phyloP scores from a whole-genome alignment of 2,888 invertebrate species.

The Lithophane ornitopus region DNA sequence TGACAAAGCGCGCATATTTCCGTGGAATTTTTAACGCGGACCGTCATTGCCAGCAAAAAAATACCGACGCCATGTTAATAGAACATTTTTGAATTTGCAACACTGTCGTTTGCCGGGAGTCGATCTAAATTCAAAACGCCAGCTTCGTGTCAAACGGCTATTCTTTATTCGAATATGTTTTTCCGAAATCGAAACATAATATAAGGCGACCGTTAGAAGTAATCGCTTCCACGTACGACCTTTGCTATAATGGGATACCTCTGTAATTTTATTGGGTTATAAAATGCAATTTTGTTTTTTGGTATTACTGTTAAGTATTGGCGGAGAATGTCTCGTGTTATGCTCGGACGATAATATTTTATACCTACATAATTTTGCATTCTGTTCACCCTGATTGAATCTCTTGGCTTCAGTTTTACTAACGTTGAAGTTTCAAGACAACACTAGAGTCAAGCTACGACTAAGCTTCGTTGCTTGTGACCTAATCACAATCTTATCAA shows the following conservation, averaged over 20 bases:
- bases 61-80: conserved; percentile 46
- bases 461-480: background rate
- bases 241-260: conserved; percentile 45
- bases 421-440: background rate
- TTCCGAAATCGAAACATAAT: conserved; percentile 52
- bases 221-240: conserved; percentile 61
- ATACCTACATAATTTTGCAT: background rate
- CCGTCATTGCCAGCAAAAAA: conserved; percentile 60
- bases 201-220: conserved; percentile 51
- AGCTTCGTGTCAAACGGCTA: conserved; percentile 60
- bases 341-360: background rate
- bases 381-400: background rate
- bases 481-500: conserved; percentile 8
- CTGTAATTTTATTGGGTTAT: conserved; percentile 62
- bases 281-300: conserved; percentile 63
- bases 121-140: conserved; percentile 56
- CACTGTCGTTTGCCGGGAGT: conserved; percentile 45
- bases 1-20: conserved; percentile 55
- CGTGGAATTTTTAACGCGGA: conserved; percentile 38
- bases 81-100: conserved; percentile 59
- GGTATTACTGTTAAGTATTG: conserved; percentile 33
- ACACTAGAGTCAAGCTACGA: background rate
- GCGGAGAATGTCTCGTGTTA: conserved; percentile 32
- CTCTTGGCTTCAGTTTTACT: background rate
- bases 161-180: conserved; percentile 55